These are phyloP conservation scores for Urocyon cinereoargenteus DNA, from an alignment of 2,797 vertebrate genomes.

Conservation along the genomic window DNA sequence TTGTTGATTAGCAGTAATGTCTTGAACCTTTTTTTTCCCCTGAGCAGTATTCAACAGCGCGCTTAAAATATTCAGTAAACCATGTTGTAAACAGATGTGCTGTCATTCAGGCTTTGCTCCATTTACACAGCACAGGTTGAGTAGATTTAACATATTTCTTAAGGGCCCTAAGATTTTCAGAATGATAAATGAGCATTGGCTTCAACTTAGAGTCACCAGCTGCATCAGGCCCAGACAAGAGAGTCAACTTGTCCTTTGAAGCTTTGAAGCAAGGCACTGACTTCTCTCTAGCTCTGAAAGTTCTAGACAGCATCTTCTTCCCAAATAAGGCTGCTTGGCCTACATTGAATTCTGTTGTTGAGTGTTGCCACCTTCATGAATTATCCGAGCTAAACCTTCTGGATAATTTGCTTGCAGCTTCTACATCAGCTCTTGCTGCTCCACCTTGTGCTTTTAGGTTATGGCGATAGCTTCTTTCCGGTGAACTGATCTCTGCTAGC, in stretches of 20 bases:
- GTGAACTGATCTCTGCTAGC: background rate
- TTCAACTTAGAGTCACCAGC: background rate
- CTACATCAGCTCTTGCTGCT: background rate
- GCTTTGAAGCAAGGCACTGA: background rate
- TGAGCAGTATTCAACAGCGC: background rate
- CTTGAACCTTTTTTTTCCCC: background rate
- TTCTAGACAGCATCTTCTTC: background rate
- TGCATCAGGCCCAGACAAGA: background rate
- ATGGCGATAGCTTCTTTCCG: background rate
- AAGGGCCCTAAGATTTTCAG: background rate
- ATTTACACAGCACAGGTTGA: background rate
- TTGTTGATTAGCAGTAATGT: background rate
- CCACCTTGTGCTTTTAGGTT: background rate
- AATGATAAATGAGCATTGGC: background rate
- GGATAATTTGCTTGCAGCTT: background rate
- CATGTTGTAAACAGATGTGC: background rate
- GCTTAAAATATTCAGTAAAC: background rate
- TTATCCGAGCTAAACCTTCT: background rate
- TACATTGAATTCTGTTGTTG: background rate
- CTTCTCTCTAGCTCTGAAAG: background rate
- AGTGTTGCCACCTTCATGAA: background rate
- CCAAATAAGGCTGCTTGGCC: background rate
- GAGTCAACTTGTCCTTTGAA: background rate
- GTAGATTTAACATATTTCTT: background rate
- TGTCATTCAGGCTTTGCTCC: background rate